Percentiles rank a stretch among this genome's conserved stretches.
These are phyloP conservation scores for Cheilosia soror DNA, from an alignment of 2,888 invertebrate genomes.

Conservation along the genomic window DNA sequence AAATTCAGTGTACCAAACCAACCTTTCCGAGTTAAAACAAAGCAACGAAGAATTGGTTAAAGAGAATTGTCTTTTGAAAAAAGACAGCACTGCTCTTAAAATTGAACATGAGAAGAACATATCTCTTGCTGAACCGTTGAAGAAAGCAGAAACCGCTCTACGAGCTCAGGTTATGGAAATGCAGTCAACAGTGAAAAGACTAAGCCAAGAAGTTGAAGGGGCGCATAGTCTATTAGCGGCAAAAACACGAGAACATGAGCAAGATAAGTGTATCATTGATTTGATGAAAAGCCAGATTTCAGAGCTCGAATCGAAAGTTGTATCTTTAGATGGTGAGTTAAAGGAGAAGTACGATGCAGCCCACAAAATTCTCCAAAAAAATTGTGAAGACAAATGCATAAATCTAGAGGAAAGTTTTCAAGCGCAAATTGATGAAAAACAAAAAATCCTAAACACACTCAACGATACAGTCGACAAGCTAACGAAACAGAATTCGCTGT, in stretches of 20 bases:
- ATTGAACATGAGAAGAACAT: constrained; percentile 19
- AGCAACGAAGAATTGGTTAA: background rate
- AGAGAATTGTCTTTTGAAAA: constrained; percentile 18
- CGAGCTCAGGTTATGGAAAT: constrained; percentile 19
- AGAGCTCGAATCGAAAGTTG: constrained; percentile 23
- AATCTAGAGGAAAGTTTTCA: constrained; percentile 8
- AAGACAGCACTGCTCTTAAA: constrained; percentile 16
- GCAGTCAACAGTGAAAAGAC: constrained; percentile 24
- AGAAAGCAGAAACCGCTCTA: constrained; percentile 29
- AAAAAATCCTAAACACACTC: constrained; percentile 44
- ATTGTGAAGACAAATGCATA: background rate
- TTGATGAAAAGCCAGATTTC: constrained; percentile 8
- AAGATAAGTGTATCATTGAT: constrained; percentile 14
- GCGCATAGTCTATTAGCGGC: constrained; percentile 5
- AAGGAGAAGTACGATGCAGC: constrained; percentile 2
- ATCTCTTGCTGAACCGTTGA: constrained; percentile 4
- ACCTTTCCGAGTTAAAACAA: constrained; percentile 41
- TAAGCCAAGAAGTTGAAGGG: constrained; percentile 33
- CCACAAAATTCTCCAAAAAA: background rate
- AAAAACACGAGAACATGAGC: constrained; percentile 31
- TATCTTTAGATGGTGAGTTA: background rate
- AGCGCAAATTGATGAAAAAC: constrained; percentile 12
- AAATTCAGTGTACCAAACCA: constrained; percentile 66
- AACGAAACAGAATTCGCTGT: constrained; percentile 43
- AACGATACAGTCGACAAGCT: constrained; percentile 61